A percentile compares a stretch with the other conserved stretches of the same genome.
phyloP scores from a whole-genome alignment of 1,140 invertebrate genomes.

The Agrilus planipennis region DNA sequence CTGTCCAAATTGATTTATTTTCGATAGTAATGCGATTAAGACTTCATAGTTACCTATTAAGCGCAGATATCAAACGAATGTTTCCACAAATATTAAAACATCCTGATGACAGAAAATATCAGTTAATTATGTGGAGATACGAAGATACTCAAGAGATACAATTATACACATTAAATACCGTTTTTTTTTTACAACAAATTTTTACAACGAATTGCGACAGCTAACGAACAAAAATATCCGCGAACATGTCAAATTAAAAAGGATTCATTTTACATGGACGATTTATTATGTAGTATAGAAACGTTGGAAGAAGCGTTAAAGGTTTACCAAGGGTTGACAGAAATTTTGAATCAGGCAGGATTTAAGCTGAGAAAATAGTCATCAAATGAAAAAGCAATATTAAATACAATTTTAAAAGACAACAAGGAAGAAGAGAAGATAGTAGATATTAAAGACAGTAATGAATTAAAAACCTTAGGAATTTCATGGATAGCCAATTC shows the following conservation, averaged over 20 bases:
- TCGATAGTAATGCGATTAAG: not conserved
- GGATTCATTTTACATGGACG: constrained; percentile 5
- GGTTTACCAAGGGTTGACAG: not conserved
- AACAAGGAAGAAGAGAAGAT: not conserved
- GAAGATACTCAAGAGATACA: not conserved
- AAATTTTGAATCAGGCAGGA: not conserved
- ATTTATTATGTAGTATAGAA: not conserved
- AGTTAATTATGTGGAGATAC: not conserved
- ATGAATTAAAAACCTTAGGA: constrained; percentile 4
- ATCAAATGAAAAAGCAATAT: not conserved
- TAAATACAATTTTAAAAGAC: not conserved
- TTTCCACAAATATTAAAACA: not conserved
- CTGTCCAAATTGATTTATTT: constrained; percentile 5
- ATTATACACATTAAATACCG: constrained; percentile 3
- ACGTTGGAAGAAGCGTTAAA: not conserved
- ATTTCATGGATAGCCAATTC: not conserved
- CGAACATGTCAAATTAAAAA: constrained; percentile 2
- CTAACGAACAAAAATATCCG: constrained; percentile 4
- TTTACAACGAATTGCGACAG: constrained; percentile 3
- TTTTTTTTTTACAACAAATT: not conserved
- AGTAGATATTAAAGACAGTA: not conserved
- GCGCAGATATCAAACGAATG: constrained; percentile 3
- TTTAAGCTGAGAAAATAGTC: not conserved
- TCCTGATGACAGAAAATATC: not conserved
- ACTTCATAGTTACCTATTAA: not conserved